phyloP scores from a whole-genome alignment of 30 jellyfish, hydroid and myxozoan genomes.

The Aurelia aurita complex sp. Pacific region DNA sequence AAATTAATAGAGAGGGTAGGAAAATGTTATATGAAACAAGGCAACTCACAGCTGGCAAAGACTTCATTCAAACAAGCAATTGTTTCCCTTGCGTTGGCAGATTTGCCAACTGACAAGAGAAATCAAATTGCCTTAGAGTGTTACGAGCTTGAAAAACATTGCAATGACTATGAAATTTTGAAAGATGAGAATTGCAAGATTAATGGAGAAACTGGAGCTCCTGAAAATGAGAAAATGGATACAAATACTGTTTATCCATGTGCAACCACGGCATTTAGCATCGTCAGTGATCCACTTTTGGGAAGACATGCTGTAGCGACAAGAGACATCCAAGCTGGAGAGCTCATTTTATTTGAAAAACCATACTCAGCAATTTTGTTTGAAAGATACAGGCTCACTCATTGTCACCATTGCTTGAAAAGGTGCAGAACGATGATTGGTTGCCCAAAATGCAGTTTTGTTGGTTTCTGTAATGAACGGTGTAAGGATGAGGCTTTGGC shows the following conservation, averaged over 20 bases:
- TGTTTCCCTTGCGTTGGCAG: slow-evolving; percentile 31
- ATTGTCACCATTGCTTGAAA: slow-evolving; percentile 76
- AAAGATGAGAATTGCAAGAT: background rate
- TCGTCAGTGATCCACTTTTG: background rate
- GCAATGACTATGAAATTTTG: background rate
- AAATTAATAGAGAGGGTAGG: slow-evolving; percentile 76
- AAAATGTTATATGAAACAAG: slow-evolving; percentile 32
- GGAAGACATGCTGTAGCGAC: slow-evolving; percentile 90
- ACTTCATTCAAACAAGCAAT: slow-evolving; percentile 44
- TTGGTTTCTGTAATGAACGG: slow-evolving; percentile 61
- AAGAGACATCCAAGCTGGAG: slow-evolving; percentile 86
- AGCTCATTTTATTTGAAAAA: slow-evolving; percentile 74
- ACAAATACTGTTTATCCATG: slow-evolving; percentile 60
- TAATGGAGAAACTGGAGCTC: background rate
- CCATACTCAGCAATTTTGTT: slow-evolving; percentile 72
- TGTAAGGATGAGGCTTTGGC: slow-evolving; percentile 65
- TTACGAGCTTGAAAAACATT: background rate
- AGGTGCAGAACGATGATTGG: slow-evolving; percentile 68
- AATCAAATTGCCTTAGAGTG: slow-evolving; percentile 39
- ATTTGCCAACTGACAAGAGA: slow-evolving; percentile 38
- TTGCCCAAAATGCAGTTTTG: slow-evolving; percentile 65
- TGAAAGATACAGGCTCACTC: slow-evolving; percentile 57
- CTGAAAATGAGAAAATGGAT: slow-evolving; percentile 29
- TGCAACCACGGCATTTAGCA: slow-evolving; percentile 70
- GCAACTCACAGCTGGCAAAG: slow-evolving; percentile 25